Base-by-base conservation (phyloP, 2,888 invertebrate species). In the Matsumyia berberina region DNA sequence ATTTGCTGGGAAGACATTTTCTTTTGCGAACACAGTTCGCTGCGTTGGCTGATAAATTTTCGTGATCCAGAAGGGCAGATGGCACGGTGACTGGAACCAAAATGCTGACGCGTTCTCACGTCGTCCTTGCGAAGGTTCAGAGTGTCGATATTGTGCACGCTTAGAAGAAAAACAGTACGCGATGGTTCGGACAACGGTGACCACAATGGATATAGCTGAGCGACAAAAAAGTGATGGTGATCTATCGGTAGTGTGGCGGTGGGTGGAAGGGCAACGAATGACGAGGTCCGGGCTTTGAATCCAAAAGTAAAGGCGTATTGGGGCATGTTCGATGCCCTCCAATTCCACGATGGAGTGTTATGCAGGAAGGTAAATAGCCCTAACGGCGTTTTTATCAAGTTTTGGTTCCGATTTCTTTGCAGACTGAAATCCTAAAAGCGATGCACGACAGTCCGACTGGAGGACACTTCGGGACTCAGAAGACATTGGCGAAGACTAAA, bases 61-160 rank as follows among this genome's bases (percentile, higher is more conserved):
- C 67, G 42, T 0, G 53, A 55, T 3, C 67, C 55, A n/a, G 42
- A 64, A 17, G 55, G 67, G 6, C 66, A 67, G 42, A 53, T 67
- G 51, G 31, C 42, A 0, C 42, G 72, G 6, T 72, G 72, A 51
- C n/a, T 60, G 2, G 51, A 69, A 12, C 12, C 51, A 55, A 9
- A 67, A 55, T 9, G 53, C 67, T 11, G 57, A 67, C 9, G 37
- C 37, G 8, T 15, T 60, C 1, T 70, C 70, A 17, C 57, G 58
- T 6, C 33, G 46, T 5, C 70, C 57, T 5, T 57, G 70, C 12
- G 58, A 58, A n/a, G 19, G 17, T 1, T 5, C 35, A 9, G 24
- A 49, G 9, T 70, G 70, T 29, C 51, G 66, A n/a, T 42, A 67
- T 17, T 51, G 33, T 31, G 5, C 39, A 11, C 39, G 31, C 0